Evolutionary conservation across 2,888 invertebrate genomes (phyloP).

Genomic region (Colostygia pectinataria): DNA sequence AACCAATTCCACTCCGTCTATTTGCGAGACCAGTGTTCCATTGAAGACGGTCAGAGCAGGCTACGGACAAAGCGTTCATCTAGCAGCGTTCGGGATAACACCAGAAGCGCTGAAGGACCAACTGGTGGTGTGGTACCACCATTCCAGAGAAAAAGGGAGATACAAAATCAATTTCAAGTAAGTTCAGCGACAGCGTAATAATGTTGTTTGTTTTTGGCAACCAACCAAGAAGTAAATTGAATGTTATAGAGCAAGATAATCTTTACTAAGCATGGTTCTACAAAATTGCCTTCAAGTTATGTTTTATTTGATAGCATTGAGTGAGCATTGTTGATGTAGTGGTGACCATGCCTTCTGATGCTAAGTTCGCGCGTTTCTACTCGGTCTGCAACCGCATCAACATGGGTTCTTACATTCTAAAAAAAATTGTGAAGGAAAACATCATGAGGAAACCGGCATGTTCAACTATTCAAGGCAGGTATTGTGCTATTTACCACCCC

Average conservation of each 20-base stretch:
- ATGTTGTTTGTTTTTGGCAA: slow-evolving; percentile 13
- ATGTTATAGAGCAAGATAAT: neutral
- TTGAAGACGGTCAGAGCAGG: slow-evolving; percentile 83
- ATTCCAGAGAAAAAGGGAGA: slow-evolving; percentile 79
- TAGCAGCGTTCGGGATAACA: slow-evolving; percentile 80
- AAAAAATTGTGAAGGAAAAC: too few relatives aligned
- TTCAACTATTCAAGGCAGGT: too few relatives aligned
- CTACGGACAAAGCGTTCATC: slow-evolving; percentile 84
- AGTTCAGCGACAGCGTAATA: slow-evolving; percentile 39
- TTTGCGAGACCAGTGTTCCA: slow-evolving; percentile 82
- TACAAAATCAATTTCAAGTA: slow-evolving; percentile 82
- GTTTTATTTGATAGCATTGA: neutral
- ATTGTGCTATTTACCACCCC: too few relatives aligned
- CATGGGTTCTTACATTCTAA: too few relatives aligned
- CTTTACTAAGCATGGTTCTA: neutral
- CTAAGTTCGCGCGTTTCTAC: too few relatives aligned
- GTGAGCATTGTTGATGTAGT: too few relatives aligned
- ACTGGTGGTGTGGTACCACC: slow-evolving; percentile 77
- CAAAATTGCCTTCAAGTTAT: neutral
- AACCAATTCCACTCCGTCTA: slow-evolving; percentile 82
- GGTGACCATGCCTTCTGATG: too few relatives aligned
- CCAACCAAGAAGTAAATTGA: slow-evolving; percentile 5
- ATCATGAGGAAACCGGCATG: too few relatives aligned
- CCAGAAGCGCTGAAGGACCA: slow-evolving; percentile 77
- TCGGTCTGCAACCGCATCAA: too few relatives aligned